Percentiles rank a stretch among this genome's conserved stretches.
These are phyloP conservation scores for Phocides pigmalion DNA, from an alignment of 1,140 invertebrate genomes.

Conservation along the genomic window DNA sequence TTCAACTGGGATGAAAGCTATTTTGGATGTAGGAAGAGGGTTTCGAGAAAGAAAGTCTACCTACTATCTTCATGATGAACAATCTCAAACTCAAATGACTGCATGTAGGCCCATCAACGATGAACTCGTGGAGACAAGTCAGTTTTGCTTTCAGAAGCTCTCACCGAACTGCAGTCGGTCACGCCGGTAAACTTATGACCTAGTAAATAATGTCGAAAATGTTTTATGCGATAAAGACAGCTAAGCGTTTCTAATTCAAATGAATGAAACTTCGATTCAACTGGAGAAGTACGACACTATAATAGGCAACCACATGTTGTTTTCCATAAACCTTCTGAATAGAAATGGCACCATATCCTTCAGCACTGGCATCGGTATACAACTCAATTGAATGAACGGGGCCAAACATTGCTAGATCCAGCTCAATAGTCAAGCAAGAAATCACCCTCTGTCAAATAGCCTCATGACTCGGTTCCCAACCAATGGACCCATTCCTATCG, in stretches of 20 bases:
- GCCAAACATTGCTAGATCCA: slow-evolving; percentile 49
- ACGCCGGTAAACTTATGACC: slow-evolving; percentile 18
- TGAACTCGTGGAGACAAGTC: slow-evolving; percentile 18
- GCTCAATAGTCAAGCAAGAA: slow-evolving; percentile 20
- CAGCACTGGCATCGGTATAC: slow-evolving; percentile 43
- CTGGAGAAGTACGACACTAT: slow-evolving; percentile 5
- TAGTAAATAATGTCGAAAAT: slow-evolving; percentile 29
- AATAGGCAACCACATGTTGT: not conserved
- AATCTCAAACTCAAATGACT: slow-evolving; percentile 33
- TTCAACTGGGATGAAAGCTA: not conserved
- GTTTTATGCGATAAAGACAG: slow-evolving; percentile 31
- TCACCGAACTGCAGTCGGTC: slow-evolving; percentile 16
- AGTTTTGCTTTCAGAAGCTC: not conserved
- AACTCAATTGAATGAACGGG: slow-evolving; percentile 41
- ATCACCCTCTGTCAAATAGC: slow-evolving; percentile 15
- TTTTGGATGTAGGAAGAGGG: not conserved
- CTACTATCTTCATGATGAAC: not conserved
- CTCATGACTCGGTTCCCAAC: not conserved
- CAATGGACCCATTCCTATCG: not conserved
- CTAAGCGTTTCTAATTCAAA: slow-evolving; percentile 18
- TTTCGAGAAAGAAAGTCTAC: slow-evolving; percentile 34
- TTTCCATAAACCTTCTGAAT: slow-evolving; percentile 1
- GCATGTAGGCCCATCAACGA: slow-evolving; percentile 20
- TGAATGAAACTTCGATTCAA: not conserved
- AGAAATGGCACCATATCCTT: slow-evolving; percentile 7